Evolutionary conservation across 2,797 vertebrate species (phyloP).

Genomic region (Pipistrellus nathusii): DNA sequence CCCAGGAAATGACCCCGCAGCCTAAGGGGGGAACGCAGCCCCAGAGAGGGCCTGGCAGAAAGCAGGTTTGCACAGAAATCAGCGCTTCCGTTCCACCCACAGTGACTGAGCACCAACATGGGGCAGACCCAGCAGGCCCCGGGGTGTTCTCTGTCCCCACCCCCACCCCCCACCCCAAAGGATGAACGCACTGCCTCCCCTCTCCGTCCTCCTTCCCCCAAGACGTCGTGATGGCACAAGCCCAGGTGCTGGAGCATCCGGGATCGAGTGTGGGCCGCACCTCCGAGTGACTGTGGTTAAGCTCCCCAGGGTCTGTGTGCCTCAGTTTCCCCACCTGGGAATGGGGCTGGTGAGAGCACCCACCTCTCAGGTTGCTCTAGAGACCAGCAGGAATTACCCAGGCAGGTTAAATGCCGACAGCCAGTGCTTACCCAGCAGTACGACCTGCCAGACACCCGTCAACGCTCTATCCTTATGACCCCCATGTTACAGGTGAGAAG

Average conservation of each 20-base stretch:
- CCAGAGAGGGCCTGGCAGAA: fast-evolving
- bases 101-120: fast-evolving
- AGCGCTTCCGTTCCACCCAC: not conserved
- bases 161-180: not conserved
- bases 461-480: not conserved
- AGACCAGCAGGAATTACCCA: not conserved
- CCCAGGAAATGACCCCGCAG: not conserved
- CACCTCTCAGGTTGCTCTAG: not conserved
- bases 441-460: not conserved
- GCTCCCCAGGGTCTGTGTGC: not conserved
- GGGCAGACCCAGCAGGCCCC: not conserved
- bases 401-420: not conserved
- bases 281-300: not conserved
- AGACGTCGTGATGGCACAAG: not conserved
- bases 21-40: fast-evolving
- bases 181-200: fast-evolving
- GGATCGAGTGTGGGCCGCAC: not conserved
- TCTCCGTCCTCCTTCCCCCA: not conserved
- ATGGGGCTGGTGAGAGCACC: not conserved
- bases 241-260: not conserved
- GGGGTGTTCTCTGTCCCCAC: no score
- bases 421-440: not conserved
- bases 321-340: not conserved
- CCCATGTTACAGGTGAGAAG: not conserved
- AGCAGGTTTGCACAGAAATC: not conserved